A percentile compares a stretch with the other conserved stretches of the same genome.
Evolutionary conservation across 2,113 vertebrate genomes (phyloP).

Genomic region (Aleadryas rufinucha): DNA sequence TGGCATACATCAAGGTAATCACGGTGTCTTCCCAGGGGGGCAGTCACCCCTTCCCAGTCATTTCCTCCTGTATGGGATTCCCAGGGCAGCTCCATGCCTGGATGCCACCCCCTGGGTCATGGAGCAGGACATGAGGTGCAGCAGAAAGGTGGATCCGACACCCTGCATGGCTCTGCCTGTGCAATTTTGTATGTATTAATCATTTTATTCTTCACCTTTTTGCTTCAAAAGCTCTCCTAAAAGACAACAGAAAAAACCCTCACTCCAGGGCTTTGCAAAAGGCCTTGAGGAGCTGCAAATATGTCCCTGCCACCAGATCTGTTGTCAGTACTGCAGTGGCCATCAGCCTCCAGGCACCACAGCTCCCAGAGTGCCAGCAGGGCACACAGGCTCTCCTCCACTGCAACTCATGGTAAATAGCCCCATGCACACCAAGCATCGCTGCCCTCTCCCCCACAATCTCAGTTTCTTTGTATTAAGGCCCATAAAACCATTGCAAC

Average conservation of each 20-base stretch:
- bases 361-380: background rate
- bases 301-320: rapidly evolving
- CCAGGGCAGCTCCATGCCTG: background rate
- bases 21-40: rapidly evolving
- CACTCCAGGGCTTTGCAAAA: background rate
- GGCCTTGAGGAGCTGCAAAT: background rate
- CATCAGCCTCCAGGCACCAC: background rate
- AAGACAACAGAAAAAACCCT: background rate
- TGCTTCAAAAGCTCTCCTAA: background rate
- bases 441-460: background rate
- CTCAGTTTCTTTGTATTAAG: background rate
- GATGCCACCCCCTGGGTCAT: background rate
- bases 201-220: background rate
- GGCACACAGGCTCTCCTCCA: rapidly evolving
- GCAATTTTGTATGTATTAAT: background rate
- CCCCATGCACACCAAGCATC: background rate
- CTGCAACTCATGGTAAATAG: background rate
- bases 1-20: rapidly evolving
- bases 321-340: background rate
- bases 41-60: background rate
- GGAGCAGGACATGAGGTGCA: background rate
- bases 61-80: rapidly evolving
- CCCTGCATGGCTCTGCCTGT: background rate
- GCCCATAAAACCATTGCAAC: background rate
- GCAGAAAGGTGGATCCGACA: background rate